A percentile compares a stretch with the other conserved stretches of the same genome.
Evolutionary conservation across 2,113 vertebrate species (phyloP).

Genomic region (Neoarius graeffei): DNA sequence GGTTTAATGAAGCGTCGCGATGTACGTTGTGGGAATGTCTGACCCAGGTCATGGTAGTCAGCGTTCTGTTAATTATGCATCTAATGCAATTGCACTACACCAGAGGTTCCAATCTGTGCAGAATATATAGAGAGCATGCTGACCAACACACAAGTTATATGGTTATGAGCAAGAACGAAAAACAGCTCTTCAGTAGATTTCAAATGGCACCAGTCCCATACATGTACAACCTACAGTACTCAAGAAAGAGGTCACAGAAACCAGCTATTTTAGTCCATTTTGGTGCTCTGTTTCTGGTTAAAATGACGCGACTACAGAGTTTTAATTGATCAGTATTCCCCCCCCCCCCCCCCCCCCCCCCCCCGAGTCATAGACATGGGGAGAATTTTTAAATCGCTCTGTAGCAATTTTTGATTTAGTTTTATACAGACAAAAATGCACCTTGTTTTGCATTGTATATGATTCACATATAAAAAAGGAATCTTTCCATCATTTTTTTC

Average conservation of each 20-base stretch:
- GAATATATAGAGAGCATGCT: not conserved
- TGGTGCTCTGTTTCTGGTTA: not conserved
- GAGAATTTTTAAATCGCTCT: not conserved
- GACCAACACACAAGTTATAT: not conserved
- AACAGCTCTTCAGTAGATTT: not conserved
- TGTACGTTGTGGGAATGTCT: too few relatives aligned
- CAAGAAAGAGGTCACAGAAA: not conserved
- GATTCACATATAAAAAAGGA: not conserved
- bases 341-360: too few relatives aligned
- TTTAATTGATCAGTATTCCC: not conserved
- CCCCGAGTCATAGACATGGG: too few relatives aligned
- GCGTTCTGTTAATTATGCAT: too few relatives aligned
- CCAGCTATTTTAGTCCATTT: not conserved
- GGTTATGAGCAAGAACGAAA: too few relatives aligned
- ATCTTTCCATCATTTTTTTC: too few relatives aligned
- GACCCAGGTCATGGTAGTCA: too few relatives aligned
- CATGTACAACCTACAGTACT: not conserved
- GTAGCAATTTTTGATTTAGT: not conserved
- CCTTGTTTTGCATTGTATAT: not conserved
- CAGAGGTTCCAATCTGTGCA: not conserved
- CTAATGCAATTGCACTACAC: too few relatives aligned
- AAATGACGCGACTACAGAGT: not conserved
- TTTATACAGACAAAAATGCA: not conserved
- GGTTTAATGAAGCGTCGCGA: not conserved
- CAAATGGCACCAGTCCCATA: not conserved